phyloP scores from a whole-genome alignment of 2,113 vertebrate genomes.

The Menura novaehollandiae region DNA sequence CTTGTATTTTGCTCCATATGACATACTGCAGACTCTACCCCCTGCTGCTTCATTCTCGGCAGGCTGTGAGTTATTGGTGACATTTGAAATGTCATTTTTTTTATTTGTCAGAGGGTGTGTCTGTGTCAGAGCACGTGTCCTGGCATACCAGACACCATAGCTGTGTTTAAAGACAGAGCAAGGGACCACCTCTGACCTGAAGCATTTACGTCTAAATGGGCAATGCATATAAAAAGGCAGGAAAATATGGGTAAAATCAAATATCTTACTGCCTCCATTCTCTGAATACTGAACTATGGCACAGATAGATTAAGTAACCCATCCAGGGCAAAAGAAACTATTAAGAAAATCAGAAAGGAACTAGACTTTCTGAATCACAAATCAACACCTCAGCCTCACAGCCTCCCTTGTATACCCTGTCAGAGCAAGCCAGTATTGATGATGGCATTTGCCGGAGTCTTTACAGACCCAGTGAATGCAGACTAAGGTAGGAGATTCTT shows the following conservation, averaged over 20 bases:
- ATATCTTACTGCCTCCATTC: background rate
- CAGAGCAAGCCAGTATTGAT: background rate
- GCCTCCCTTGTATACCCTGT: background rate
- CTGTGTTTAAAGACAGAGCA: background rate
- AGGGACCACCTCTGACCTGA: background rate
- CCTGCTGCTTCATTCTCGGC: background rate
- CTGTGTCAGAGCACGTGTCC: background rate
- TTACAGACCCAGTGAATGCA: background rate
- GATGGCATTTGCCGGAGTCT: background rate
- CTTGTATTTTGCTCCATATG: background rate
- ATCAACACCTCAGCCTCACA: background rate
- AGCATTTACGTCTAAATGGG: background rate
- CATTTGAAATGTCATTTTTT: background rate
- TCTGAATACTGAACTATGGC: background rate
- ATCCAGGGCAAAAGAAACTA: background rate
- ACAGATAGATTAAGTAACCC: background rate
- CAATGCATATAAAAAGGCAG: background rate
- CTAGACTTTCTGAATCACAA: background rate
- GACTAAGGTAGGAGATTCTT: background rate
- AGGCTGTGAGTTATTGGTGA: background rate
- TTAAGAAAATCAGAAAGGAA: background rate
- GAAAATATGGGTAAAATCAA: background rate
- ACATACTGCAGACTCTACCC: background rate
- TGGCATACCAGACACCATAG: background rate
- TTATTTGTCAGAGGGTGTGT: background rate